Evolutionary conservation across 2,113 vertebrate species (phyloP), one percentile per base, ranked within the genome.

Genomic region (human (Homo sapiens)): DNA sequence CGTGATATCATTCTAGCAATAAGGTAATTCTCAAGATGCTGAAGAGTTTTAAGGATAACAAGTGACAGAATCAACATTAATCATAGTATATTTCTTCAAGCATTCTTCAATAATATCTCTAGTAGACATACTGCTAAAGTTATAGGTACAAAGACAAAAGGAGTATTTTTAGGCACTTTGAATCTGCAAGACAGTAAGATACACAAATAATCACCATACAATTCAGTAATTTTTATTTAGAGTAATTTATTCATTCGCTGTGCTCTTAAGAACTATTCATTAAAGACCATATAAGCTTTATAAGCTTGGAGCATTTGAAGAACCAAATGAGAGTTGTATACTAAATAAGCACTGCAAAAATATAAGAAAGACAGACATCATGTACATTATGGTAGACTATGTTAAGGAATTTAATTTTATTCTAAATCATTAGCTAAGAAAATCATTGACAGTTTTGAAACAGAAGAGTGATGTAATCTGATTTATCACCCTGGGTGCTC

Each of bases 251-350:
- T 92, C 4, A 86, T 64, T 43, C 10, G 5, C 14, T 43, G 61
- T 25, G 11, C 32, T 78, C 64, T 25, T 48, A 17, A 48, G 50
- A 64, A 12, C 12, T 80, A 76, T 40, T 89, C 16, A 72, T 45
- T 89, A 43, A 96, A 92, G 59, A 84, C 22, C 76, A 61, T 64
- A 72, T 84, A 88, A 86, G 3, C 50, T 76, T 78, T 93, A 78
- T 20, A 84, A 89, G 22, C 12, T 45, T 86, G 23, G 35, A 59
- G 0, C 4, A 85, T 45, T 89, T 84, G 12, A 81, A 86, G 43
- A 86, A 70, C 50, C 22, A 88, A 84, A 89, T 59, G 8, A 43
- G 68, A 94, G 0, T 70, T 86, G 4, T 25, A 48, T 73, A 55
- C 11, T 55, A 94, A 94, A 48, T 61, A 81, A 73, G 52, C 13